Evolutionary conservation across 2,113 vertebrate genomes (phyloP).

Genomic region (Canis aureus): DNA sequence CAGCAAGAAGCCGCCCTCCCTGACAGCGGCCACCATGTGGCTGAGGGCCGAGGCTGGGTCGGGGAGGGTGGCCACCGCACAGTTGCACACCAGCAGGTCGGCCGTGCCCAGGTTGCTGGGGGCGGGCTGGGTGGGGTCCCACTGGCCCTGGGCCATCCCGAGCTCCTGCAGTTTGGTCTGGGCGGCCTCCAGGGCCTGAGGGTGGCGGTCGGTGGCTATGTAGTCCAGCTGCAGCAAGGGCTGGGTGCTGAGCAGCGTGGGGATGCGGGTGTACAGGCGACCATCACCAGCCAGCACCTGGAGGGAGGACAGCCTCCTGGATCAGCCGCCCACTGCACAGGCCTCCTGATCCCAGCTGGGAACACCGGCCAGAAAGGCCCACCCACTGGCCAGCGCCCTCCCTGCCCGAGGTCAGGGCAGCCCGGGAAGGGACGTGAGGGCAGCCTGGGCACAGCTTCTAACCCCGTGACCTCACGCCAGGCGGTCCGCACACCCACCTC

Average conservation of each 20-base stretch:
- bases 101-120: slow-evolving; percentile 84
- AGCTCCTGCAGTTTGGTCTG: slow-evolving; percentile 87
- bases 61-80: slow-evolving; percentile 78
- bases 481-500: slow-evolving; percentile 88
- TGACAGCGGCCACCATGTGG: slow-evolving; percentile 91
- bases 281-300: slow-evolving; percentile 92
- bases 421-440: neutral
- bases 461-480: too few species aligned
- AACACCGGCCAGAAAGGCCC: neutral
- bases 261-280: slow-evolving; percentile 90
- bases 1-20: slow-evolving; percentile 94
- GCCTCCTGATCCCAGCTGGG: rapidly evolving
- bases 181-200: slow-evolving; percentile 85
- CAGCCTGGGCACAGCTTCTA: neutral
- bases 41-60: slow-evolving; percentile 84
- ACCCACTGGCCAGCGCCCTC: neutral
- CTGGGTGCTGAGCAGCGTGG: slow-evolving; percentile 90
- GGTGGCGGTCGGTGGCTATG: slow-evolving; percentile 88
- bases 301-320: rapidly evolving
- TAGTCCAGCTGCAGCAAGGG: slow-evolving; percentile 94
- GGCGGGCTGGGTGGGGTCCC: slow-evolving; percentile 90
- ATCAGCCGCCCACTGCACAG: too few species aligned
- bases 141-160: slow-evolving; percentile 85
- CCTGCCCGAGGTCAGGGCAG: too few species aligned
- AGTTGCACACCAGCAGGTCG: slow-evolving; percentile 94